A percentile compares a stretch with the other conserved stretches of the same genome.
Conservation (phyloP, 2,888 invertebrate species). For the Sphaerophoria taeniata region DNA sequence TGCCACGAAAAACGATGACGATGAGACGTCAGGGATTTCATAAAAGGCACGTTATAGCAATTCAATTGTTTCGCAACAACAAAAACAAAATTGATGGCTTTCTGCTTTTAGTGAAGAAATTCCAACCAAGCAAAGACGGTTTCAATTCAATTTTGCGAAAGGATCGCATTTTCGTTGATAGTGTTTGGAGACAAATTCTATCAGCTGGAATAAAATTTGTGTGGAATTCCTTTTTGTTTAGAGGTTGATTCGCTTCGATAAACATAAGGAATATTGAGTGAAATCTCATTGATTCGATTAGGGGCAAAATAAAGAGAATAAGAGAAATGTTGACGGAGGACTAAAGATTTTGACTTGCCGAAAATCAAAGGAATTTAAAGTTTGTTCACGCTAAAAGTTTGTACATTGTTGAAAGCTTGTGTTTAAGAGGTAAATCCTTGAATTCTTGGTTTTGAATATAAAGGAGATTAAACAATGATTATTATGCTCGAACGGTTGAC, state of each 20-base stretch:
- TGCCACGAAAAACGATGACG: background rate
- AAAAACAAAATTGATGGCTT: background rate
- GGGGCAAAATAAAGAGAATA: background rate
- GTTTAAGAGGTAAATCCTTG: no score
- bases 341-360: background rate
- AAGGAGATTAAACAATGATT: no score
- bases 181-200: constrained; percentile 40
- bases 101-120: constrained; percentile 4
- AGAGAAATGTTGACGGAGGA: background rate
- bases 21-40: background rate
- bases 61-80: constrained; percentile 1
- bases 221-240: constrained; percentile 50
- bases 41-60: constrained; percentile 6
- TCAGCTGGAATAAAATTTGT: constrained; percentile 42
- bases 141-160: constrained; percentile 13
- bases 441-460: no score
- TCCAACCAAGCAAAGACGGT: constrained; percentile 4
- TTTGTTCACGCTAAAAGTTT: no score
- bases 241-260: constrained; percentile 44
- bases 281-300: constrained; percentile 18
- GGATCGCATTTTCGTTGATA: constrained; percentile 8
- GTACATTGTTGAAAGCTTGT: no score
- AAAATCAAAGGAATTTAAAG: no score
- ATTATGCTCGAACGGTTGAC: no score
- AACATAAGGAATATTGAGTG: constrained; percentile 31